Evolutionary conservation across 1,140 invertebrate genomes (phyloP).

Genomic region (Anastrepha obliqua): DNA sequence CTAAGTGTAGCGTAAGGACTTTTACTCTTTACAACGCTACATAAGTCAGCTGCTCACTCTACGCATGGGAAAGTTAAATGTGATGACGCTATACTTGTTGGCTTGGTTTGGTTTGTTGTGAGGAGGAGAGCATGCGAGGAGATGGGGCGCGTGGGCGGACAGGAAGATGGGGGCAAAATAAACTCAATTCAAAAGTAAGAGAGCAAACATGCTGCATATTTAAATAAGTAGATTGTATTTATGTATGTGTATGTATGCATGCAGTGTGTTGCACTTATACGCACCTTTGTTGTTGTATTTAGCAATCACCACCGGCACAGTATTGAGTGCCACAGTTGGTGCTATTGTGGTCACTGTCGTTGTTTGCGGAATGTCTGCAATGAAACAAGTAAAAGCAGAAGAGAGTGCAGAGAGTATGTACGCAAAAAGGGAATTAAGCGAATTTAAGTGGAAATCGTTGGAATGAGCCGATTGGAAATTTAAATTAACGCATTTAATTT

Average conservation of each 20-base stretch:
- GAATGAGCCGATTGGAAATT: not conserved
- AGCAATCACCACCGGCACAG: constrained; percentile 65
- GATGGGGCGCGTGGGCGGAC: not conserved
- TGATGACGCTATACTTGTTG: not conserved
- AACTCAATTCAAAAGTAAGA: constrained; percentile 25
- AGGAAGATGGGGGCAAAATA: not conserved
- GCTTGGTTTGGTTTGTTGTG: not conserved
- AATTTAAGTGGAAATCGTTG: not conserved
- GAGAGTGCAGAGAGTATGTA: not conserved
- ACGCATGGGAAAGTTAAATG: not conserved
- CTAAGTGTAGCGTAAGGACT: not conserved
- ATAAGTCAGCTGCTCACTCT: not conserved
- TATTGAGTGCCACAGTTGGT: constrained; percentile 69
- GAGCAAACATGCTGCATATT: not conserved
- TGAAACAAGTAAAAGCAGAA: constrained; percentile 26
- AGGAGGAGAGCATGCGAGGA: constrained; percentile 18
- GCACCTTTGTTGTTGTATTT: constrained; percentile 69
- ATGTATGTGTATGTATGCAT: not conserved
- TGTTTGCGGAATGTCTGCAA: constrained; percentile 71
- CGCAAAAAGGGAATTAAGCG: not conserved
- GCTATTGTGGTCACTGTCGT: constrained; percentile 72
- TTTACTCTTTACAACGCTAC: not conserved
- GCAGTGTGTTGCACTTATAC: not conserved
- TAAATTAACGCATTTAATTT: not conserved
- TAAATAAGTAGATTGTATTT: not conserved